A percentile compares a stretch with the other conserved stretches of the same genome.
phyloP scores from a whole-genome alignment of 2,888 invertebrate species.

The Anaspis maculata region DNA sequence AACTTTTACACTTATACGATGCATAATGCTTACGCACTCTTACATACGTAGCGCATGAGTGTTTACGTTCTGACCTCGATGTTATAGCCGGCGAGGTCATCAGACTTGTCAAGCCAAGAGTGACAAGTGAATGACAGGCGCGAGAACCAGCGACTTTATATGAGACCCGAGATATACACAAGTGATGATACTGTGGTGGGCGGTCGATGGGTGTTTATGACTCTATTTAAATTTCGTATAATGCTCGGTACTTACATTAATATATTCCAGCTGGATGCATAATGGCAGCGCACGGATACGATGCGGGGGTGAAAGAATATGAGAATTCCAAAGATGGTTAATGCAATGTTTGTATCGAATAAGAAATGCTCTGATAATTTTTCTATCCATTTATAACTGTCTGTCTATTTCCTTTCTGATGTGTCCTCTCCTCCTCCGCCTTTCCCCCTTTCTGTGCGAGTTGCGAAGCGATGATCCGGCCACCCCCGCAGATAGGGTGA shows the following conservation, averaged over 20 bases:
- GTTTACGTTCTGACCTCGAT: constrained; percentile 12
- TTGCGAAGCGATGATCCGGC: constrained; percentile 26
- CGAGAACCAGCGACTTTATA: constrained; percentile 25
- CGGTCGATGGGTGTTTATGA: too few species aligned
- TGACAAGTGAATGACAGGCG: constrained; percentile 36
- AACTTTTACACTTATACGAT: too few species aligned
- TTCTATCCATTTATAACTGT: constrained; percentile 65
- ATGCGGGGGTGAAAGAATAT: too few species aligned
- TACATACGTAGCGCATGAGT: too few species aligned
- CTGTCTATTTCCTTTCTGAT: constrained; percentile 54
- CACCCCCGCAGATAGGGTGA: constrained; percentile 27
- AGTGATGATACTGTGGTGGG: constrained; percentile 5
- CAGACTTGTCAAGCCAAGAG: constrained; percentile 29
- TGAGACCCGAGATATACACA: constrained; percentile 3
- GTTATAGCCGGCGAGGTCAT: constrained; percentile 24
- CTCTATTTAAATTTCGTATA: too few species aligned
- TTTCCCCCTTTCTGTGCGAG: too few species aligned
- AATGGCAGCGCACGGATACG: too few species aligned
- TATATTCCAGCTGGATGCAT: too few species aligned
- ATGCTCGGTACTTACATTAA: too few species aligned
- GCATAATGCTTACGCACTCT: too few species aligned
- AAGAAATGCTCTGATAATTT: constrained; percentile 56
- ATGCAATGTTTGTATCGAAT: constrained; percentile 31
- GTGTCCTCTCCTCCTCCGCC: constrained; percentile 28
- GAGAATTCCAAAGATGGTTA: too few species aligned